These are phyloP conservation scores for Hoplias malabaricus DNA, from an alignment of 2,113 vertebrate species.

Conservation along the genomic window DNA sequence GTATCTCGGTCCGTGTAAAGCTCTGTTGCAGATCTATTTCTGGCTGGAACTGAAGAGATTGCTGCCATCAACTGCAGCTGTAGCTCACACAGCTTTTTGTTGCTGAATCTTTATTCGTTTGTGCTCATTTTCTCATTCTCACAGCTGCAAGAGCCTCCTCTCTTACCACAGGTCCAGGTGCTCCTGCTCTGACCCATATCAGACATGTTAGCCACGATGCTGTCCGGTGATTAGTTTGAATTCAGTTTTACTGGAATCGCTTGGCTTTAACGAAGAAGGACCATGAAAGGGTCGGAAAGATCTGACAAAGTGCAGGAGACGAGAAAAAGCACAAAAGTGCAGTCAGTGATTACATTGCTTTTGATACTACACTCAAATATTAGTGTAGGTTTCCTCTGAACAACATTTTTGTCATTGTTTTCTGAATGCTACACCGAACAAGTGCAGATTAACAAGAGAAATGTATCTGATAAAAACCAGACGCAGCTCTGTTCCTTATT, in stretches of 20 bases:
- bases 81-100: background rate
- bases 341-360: background rate
- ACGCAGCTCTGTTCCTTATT: background rate
- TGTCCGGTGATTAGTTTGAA: background rate
- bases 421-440: background rate
- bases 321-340: background rate
- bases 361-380: background rate
- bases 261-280: background rate
- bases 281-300: constrained; percentile 1
- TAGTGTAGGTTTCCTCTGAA: too few species aligned
- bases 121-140: constrained; percentile 6
- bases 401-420: background rate
- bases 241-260: background rate
- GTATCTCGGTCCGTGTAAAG: too few species aligned
- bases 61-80: background rate
- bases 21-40: background rate
- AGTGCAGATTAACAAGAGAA: background rate
- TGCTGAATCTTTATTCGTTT: background rate
- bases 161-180: background rate
- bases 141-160: constrained; percentile 4
- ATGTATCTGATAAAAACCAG: background rate
- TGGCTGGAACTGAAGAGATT: background rate
- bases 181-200: constrained; percentile 17
- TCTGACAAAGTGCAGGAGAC: background rate
- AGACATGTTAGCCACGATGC: background rate